These are phyloP conservation scores for Oxyteleia sp. DNA, from an alignment of 2,888 invertebrate species.

Conservation along the genomic window DNA sequence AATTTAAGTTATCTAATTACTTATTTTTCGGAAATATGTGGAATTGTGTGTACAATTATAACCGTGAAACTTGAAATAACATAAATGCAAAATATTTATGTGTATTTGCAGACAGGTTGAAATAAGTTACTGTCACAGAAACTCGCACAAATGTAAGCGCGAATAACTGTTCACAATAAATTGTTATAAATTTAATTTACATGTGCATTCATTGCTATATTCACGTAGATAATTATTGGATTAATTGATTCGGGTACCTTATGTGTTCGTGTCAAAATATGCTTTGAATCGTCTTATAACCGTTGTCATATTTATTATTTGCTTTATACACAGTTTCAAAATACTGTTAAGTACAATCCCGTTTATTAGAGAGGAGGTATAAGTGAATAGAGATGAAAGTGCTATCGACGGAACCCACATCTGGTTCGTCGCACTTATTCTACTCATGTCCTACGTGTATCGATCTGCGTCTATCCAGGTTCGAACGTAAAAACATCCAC, in stretches of 20 bases:
- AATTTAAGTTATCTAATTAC: too few relatives aligned
- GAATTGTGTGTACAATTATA: constrained; percentile 22
- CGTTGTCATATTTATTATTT: constrained; percentile 12
- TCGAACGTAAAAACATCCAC: constrained; percentile 42
- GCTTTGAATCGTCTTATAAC: too few relatives aligned
- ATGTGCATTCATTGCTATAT: constrained; percentile 34
- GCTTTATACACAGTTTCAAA: constrained; percentile 7
- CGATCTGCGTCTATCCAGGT: constrained; percentile 47
- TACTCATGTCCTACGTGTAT: constrained; percentile 52
- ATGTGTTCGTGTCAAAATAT: background rate
- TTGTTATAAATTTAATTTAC: constrained; percentile 16
- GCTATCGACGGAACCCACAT: constrained; percentile 42
- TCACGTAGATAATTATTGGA: constrained; percentile 3
- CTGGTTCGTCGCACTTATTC: constrained; percentile 51
- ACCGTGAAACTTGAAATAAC: constrained; percentile 9
- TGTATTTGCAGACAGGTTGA: too few relatives aligned
- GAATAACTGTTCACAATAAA: constrained; percentile 18
- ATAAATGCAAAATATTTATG: constrained; percentile 17
- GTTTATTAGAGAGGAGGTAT: constrained; percentile 34
- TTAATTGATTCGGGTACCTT: constrained; percentile 1
- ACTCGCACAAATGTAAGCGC: constrained; percentile 1
- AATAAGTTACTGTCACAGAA: constrained; percentile 13
- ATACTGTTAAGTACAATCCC: constrained; percentile 46
- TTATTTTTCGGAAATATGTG: too few relatives aligned
- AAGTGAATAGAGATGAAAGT: constrained; percentile 59